Evolutionary conservation across 2,113 vertebrate genomes (phyloP), one percentile per base, ranked within the genome.

Genomic region (Rhizomys pruinosus): DNA sequence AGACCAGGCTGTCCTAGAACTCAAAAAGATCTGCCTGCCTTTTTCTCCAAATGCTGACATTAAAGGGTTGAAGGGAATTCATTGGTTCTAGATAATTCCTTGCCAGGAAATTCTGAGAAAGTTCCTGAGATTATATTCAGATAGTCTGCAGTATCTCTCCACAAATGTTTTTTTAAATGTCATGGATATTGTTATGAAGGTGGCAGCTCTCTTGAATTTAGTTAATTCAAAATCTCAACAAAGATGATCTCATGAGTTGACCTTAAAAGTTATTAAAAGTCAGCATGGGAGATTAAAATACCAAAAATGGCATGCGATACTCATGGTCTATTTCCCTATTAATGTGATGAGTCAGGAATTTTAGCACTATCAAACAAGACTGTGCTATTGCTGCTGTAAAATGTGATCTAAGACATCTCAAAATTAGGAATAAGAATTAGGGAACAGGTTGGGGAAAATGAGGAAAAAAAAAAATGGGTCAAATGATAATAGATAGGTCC

Each of bases 351-450:
- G 39, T 71, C 44, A 82, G 23, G 76, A 22, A 27, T 86, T 63
- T 82, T 84, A 92, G 0, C 2, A 32, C 42, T 87, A 25, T 90
- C 39, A 47, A 79, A 72, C 42, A 87, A 81, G 22, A 32, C 20
- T 79, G 6, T 20, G 5, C 7, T 88, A 81, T 76, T 80, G 37
- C 55, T 91, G 22, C n/a, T 61, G 39, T 61, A 29, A 17, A 90
- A 11, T 63, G 34, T 91, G 63, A 72, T 72, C 71, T 34, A 85
- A 85, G 47, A 63, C 61, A 87, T 90, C 55, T 81, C 42, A 89
- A 57, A 63, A 16, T 84, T 89, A 77, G 22, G 34, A 81, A 19
- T 25, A 90, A 86, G 77, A 52, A 64, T 84, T 96, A 89, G 68
- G 73, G 73, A 71, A 12, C 61, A 39, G 77, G 19, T 47, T 92